Conservation (phyloP, 2,888 invertebrate species). For the Pristionchus arcanus region DNA sequence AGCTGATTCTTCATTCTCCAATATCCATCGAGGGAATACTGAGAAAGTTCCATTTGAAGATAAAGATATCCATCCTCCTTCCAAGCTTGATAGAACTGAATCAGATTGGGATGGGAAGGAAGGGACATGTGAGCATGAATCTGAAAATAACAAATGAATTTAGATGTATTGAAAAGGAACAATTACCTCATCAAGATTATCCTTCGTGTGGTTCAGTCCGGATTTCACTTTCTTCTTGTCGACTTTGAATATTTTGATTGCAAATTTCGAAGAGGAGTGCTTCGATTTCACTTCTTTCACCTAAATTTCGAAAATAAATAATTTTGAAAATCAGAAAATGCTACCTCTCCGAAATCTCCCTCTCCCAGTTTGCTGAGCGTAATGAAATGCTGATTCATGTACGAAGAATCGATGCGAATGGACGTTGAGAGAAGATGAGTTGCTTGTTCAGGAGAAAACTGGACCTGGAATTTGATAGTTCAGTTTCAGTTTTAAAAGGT, state of each 20-base stretch:
- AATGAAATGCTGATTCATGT: not conserved
- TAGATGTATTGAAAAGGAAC: not conserved
- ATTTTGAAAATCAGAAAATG: not conserved
- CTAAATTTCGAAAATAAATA: not conserved
- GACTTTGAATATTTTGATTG: not conserved
- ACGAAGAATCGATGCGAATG: not conserved
- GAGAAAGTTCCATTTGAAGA: not conserved
- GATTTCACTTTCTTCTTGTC: not conserved
- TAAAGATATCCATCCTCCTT: not conserved
- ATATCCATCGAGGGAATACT: not conserved
- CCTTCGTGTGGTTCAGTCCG: not conserved
- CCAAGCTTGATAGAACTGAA: slow-evolving; percentile 11
- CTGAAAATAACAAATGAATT: not conserved
- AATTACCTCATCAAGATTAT: not conserved
- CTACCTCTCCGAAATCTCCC: not conserved
- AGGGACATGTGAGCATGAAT: not conserved
- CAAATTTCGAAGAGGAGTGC: not conserved
- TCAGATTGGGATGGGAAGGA: not conserved
- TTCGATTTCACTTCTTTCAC: not conserved
- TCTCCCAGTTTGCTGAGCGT: not conserved
- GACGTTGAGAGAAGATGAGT: not conserved
- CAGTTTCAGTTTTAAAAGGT: too few species aligned
- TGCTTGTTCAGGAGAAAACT: too few species aligned
- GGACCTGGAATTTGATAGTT: too few species aligned
- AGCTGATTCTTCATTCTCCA: not conserved